Percentiles rank a stretch among this genome's conserved stretches.
Evolutionary conservation across 2,113 vertebrate genomes (phyloP).

Genomic region (Leuciscus idus): DNA sequence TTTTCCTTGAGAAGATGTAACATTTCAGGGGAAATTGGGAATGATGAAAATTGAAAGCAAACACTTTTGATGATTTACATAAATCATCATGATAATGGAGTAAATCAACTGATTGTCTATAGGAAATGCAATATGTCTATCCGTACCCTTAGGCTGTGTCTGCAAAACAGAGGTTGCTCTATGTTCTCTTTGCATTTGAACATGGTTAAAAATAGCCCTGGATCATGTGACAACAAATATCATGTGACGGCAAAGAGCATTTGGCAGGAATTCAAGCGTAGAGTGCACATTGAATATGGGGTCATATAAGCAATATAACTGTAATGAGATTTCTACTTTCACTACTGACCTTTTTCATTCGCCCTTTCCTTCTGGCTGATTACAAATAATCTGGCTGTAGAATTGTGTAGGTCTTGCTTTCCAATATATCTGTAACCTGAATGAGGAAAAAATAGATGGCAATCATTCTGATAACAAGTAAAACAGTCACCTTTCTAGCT

Average conservation of each 20-base stretch:
- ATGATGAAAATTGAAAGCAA: not conserved
- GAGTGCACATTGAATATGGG: not conserved
- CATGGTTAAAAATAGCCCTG: slow-evolving; percentile 28
- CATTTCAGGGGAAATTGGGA: not conserved
- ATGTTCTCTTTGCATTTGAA: not conserved
- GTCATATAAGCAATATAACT: slow-evolving; percentile 1
- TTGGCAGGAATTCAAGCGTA: slow-evolving; percentile 9
- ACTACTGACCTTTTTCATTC: not conserved
- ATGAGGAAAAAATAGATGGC: not conserved
- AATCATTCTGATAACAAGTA: not conserved
- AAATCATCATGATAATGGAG: not conserved
- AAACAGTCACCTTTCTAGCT: not conserved
- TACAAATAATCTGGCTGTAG: not conserved
- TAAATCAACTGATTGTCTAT: not conserved
- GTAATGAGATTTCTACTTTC: not conserved
- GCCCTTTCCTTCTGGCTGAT: not conserved
- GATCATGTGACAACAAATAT: slow-evolving; percentile 24
- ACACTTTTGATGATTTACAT: not conserved
- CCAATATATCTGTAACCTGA: not conserved
- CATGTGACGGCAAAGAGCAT: slow-evolving; percentile 12
- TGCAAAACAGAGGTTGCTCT: not conserved
- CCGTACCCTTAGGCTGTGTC: not conserved
- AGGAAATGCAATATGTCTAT: not conserved
- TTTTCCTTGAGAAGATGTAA: not conserved
- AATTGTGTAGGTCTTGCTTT: not conserved